Conservation (phyloP, 2,888 invertebrate genomes). For the Chrysodeixis includens region DNA sequence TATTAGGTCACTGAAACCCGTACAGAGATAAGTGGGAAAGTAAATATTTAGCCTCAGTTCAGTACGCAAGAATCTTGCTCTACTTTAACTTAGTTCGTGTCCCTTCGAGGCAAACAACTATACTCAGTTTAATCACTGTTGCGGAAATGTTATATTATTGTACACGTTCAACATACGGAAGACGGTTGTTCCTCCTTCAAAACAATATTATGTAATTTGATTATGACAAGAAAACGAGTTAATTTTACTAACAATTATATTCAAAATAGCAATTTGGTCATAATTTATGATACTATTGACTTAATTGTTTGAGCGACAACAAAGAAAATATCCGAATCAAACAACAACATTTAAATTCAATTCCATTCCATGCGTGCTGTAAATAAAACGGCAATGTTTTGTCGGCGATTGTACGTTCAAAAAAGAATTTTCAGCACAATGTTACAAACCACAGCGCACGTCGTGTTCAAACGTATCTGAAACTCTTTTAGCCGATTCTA, state of each 20-base stretch:
- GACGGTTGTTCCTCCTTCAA: background rate
- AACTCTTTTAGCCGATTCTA: constrained; percentile 63
- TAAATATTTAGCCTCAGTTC: constrained; percentile 19
- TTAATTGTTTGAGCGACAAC: constrained; percentile 1
- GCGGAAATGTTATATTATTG: background rate
- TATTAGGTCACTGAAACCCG: background rate
- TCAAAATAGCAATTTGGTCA: too few relatives aligned
- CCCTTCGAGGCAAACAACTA: constrained; percentile 9
- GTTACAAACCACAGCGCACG: constrained; percentile 44
- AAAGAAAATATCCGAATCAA: constrained; percentile 30
- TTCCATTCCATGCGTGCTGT: constrained; percentile 26
- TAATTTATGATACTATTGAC: too few relatives aligned
- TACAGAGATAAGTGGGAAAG: constrained; percentile 10
- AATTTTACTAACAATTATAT: too few relatives aligned
- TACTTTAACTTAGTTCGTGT: constrained; percentile 13
- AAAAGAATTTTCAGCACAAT: constrained; percentile 42
- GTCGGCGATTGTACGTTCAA: constrained; percentile 33
- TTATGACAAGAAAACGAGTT: too few relatives aligned
- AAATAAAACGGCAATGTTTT: constrained; percentile 36
- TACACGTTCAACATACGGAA: background rate
- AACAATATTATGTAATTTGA: too few relatives aligned
- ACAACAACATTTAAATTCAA: constrained; percentile 29
- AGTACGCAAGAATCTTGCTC: constrained; percentile 12
- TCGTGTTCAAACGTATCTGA: constrained; percentile 54
- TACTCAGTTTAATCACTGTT: constrained; percentile 12